A percentile compares a stretch with the other conserved stretches of the same genome.
Conservation (phyloP, 2,797 vertebrate genomes). For the Neopelma chrysocephalum region DNA sequence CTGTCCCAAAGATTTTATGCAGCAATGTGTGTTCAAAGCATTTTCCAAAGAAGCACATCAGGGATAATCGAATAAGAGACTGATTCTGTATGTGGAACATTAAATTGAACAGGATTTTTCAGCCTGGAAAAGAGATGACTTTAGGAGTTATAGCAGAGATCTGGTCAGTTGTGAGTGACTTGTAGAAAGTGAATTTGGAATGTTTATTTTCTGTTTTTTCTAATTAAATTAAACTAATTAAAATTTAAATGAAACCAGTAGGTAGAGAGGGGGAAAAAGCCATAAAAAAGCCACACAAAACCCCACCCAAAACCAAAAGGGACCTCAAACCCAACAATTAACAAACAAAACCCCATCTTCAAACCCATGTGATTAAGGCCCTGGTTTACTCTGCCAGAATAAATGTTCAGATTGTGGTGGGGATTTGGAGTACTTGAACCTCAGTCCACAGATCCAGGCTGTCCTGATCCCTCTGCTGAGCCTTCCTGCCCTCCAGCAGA, state of each 20-base stretch:
- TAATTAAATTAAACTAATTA: not conserved
- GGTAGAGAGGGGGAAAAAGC: rapidly evolving
- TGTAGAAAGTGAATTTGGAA: not conserved
- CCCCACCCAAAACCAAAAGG: rapidly evolving
- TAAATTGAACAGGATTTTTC: not conserved
- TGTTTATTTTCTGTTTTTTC: not conserved
- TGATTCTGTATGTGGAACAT: not conserved
- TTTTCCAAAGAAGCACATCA: not conserved
- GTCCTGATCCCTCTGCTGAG: not conserved
- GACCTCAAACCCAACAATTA: not conserved
- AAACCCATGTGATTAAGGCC: not conserved
- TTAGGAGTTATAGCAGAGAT: not conserved
- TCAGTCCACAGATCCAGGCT: rapidly evolving
- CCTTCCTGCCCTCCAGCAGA: not conserved
- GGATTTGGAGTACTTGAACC: not conserved
- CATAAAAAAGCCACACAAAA: not conserved
- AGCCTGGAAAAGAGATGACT: not conserved
- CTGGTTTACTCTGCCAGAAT: not conserved
- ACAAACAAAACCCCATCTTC: not conserved
- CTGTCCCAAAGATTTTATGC: not conserved
- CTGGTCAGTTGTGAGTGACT: not conserved
- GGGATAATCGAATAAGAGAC: not conserved
- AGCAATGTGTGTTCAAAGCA: not conserved
- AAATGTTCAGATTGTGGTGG: not conserved
- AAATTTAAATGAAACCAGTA: not conserved